Conservation (phyloP, 2,113 vertebrate species). For the Enhydra lutris region DNA sequence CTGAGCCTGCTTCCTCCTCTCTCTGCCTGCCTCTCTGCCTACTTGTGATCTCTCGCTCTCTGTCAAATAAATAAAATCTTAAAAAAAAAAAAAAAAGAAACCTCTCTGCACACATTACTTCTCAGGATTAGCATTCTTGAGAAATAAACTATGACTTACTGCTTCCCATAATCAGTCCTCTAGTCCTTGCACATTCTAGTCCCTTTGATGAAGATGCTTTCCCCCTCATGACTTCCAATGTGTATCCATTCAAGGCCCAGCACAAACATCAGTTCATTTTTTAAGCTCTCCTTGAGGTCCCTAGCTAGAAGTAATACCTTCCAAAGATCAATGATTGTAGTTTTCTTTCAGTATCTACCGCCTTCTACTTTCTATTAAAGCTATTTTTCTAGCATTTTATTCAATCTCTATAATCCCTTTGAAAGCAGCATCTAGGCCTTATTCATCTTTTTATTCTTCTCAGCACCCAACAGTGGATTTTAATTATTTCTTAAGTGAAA, state of each 20-base stretch:
- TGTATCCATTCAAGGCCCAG: not conserved
- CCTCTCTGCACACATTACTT: not conserved
- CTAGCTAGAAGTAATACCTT: not conserved
- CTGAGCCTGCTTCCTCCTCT: too few species aligned
- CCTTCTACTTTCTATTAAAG: conserved; percentile 39
- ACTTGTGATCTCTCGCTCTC: too few species aligned
- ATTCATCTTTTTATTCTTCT: conserved; percentile 51
- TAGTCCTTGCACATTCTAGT: not conserved
- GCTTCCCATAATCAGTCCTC: not conserved
- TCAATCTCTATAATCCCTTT: conserved; percentile 42
- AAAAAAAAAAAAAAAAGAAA: too few species aligned
- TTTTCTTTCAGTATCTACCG: not conserved
- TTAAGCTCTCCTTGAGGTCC: not conserved
- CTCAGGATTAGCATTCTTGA: not conserved
- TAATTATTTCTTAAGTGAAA: conserved; percentile 67
- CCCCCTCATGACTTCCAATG: not conserved
- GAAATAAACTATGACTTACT: conserved; percentile 5
- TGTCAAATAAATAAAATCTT: too few species aligned
- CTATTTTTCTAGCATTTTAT: conserved; percentile 46
- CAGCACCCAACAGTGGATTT: conserved; percentile 45
- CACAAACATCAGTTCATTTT: not conserved
- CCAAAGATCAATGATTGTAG: not conserved
- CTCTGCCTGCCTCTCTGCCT: too few species aligned
- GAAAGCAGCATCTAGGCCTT: conserved; percentile 50
- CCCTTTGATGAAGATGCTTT: not conserved